phyloP scores from a whole-genome alignment of 2,797 vertebrate genomes.

The Platyrinchus mystaceus region DNA sequence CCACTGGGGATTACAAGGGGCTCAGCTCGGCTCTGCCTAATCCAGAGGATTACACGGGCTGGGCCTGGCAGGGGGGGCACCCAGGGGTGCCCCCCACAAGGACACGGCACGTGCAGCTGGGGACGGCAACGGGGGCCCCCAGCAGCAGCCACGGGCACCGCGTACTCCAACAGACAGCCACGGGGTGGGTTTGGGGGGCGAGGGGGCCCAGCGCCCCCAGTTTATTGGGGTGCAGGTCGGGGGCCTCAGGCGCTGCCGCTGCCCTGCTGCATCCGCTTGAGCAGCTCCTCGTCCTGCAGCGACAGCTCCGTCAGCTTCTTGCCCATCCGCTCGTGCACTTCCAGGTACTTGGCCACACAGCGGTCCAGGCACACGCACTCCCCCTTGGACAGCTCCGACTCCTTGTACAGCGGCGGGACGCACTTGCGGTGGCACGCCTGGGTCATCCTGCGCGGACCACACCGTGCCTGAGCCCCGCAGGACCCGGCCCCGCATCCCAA shows the following conservation, averaged over 20 bases:
- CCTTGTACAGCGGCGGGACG: conserved; percentile 94
- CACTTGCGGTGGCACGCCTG: conserved; percentile 95
- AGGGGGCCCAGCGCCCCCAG: background rate
- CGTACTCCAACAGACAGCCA: background rate
- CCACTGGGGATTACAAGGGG: background rate
- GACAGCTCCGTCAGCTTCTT: conserved; percentile 94
- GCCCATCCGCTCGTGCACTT: conserved; percentile 93
- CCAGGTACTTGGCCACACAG: conserved; percentile 96
- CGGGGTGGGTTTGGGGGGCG: background rate
- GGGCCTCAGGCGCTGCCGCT: conserved; percentile 47
- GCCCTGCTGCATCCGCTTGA: conserved; percentile 85
- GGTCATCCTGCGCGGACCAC: conserved; percentile 80
- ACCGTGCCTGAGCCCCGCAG: background rate
- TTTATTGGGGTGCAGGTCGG: conserved; percentile 28
- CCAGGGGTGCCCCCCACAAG: background rate
- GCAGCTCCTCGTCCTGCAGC: conserved; percentile 91
- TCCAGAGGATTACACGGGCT: background rate
- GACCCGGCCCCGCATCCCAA: background rate
- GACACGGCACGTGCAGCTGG: rapidly evolving
- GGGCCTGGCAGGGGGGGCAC: background rate
- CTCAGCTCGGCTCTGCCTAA: conserved; percentile 20
- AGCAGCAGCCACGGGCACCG: background rate
- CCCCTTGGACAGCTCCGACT: conserved; percentile 91
- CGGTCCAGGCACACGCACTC: conserved; percentile 95
- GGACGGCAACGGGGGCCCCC: background rate